phyloP scores from a whole-genome alignment of 2,113 vertebrate species.

The Falcunculus frontatus region DNA sequence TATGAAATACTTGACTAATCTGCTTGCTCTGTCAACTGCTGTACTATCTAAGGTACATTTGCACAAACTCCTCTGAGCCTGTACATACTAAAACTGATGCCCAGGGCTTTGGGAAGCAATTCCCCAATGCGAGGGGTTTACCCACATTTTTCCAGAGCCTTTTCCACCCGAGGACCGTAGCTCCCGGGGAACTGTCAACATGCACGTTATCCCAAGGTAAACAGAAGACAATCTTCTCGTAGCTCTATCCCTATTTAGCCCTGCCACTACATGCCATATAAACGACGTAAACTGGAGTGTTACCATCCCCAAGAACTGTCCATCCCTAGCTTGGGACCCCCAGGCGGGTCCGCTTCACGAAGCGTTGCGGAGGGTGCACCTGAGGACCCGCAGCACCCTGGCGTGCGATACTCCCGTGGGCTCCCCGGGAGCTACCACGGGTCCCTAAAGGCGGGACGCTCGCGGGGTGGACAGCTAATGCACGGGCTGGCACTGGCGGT shows the following conservation, averaged over 20 bases:
- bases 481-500: neutral
- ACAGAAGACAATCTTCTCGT: neutral
- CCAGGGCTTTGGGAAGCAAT: neutral
- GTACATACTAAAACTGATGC: neutral
- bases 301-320: neutral
- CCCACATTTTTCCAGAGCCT: neutral
- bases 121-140: neutral
- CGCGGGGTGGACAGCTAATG: fast-evolving
- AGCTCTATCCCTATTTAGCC: neutral
- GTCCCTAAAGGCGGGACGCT: neutral
- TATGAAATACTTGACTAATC: neutral
- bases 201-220: neutral
- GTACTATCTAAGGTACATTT: neutral
- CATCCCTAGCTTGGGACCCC: neutral
- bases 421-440: neutral
- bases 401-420: neutral
- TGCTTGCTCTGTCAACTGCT: neutral
- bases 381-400: neutral
- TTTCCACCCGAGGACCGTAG: neutral
- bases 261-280: neutral
- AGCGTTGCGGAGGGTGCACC: neutral
- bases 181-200: neutral
- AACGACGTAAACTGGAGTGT: neutral
- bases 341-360: neutral
- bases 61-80: neutral